Base-by-base conservation (phyloP, 1,140 invertebrate genomes). In the Micrasema longulum region DNA sequence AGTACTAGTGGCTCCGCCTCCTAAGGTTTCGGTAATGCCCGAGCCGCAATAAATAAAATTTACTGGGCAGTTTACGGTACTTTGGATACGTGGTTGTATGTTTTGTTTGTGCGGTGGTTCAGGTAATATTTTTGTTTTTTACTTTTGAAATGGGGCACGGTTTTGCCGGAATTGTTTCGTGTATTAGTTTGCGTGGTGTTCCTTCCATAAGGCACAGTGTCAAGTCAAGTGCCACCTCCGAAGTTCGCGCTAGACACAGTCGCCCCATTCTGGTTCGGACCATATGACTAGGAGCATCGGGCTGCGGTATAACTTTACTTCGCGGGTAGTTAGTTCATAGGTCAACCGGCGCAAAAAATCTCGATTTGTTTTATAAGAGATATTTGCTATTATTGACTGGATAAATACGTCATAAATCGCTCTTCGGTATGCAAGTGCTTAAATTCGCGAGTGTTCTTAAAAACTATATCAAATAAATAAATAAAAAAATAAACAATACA, bases 191-290 rank as follows among this genome's bases (percentile, higher is more conserved):
- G 57, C 14, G 10, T 63, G 12, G 38, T 22, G 18, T 20, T 45
- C 41, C 57, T 63, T 22, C 57, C 57, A 63, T 63, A 63, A 52
- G 47, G 64, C 64, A 67, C 64, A 36, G 18, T 53, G 64, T 52
- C 48, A n/a, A n/a, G n/a, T n/a, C n/a, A 67, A 52, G 48, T 67
- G 36, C 64, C 64, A 67, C 64, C 64, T 67, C 64, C 64, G 64
- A 35, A 63, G 57, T 67, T 52, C 31, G 48, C 31, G 48, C 64
- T 67, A 67, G 48, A 31, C 64, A 36, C 16, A 67, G 47, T 52
- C 53, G 47, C 35, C 45, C 66, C 66, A 69, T 69, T 69, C 66
- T 14, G 50, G 53, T 47, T 20, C 23, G 35, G 66, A 53, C 50
- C 66, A 31, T 57, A 55, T 57, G 50, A 57, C 66, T 55, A 57